Evolutionary conservation across 2,888 invertebrate genomes (phyloP), one percentile per base, ranked within the genome.

Genomic region (Orthosia gracilis): DNA sequence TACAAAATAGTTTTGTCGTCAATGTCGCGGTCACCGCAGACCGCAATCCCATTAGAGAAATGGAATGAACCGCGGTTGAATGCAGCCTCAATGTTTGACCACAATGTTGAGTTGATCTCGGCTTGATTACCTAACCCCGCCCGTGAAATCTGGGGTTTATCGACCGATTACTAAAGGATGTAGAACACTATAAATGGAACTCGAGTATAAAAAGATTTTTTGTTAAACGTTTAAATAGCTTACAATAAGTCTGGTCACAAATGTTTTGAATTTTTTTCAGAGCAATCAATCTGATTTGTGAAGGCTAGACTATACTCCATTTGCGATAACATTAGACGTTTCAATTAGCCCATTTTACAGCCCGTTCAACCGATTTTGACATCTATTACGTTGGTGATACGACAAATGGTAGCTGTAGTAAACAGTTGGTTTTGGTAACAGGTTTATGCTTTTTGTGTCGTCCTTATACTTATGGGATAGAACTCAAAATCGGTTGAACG

Each of bases 111-210:
- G 68, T 67, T 69, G 76, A 76, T 70, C 74, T 78, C 78, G 62
- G 78, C 75, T 85, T 75, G 80, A 83, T 83, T 77, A 73, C 67
- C 75, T 71, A 70, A 78, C 83, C 87, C 71, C 74, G 62, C 79
- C 85, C 70, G 63, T 18, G 45, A 52, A 69, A 78, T 72, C 65
- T 74, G 74, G 78, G 73, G 82, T 82, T 84, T 84, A 82, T 80
- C 58, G 68, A 86, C 83, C 86, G 83, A 85, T 78, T 79, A 83
- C 40, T 69, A 68, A 52, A 68, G 31, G 18, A 73, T 73, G 63
- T 55, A 65, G 49, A 61, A 58, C 17, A 59, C 18, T 67, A 59
- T 66, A 62, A 63, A 73, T 57, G 23, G 17, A 50, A 66, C 18
- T 54, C 15, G 21, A 61, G 31, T 55, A n/a, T 55, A 50, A 18